Evolutionary conservation across 2,113 vertebrate species (phyloP).

Genomic region (Peromyscus californicus): DNA sequence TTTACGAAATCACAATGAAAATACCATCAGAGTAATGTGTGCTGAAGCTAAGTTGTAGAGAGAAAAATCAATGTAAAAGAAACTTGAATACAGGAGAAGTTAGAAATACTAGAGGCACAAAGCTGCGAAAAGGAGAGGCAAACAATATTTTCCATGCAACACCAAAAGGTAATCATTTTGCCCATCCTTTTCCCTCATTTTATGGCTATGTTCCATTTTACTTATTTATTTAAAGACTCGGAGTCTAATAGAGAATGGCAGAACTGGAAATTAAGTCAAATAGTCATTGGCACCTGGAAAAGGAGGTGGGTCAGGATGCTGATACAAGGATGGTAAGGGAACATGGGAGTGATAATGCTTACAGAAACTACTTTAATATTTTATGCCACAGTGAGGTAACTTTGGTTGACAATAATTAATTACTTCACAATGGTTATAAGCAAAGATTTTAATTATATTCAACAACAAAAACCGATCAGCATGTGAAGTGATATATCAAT

Average conservation of each 20-base stretch:
- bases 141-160: neutral
- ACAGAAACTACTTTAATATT: too few species aligned
- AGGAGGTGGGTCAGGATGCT: too few species aligned
- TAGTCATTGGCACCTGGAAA: too few species aligned
- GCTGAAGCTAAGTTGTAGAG: neutral
- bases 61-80: neutral
- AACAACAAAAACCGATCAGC: neutral
- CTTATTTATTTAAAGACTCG: neutral
- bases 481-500: neutral
- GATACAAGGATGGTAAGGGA: neutral
- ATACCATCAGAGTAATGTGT: neutral
- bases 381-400: too few species aligned
- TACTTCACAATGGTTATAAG: neutral
- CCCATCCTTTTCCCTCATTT: neutral
- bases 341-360: rapidly evolving
- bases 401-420: neutral
- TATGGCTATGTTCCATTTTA: neutral
- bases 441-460: neutral
- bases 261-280: neutral
- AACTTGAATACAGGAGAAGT: neutral
- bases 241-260: neutral
- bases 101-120: neutral
- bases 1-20: neutral
- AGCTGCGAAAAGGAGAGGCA: neutral
- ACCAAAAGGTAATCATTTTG: neutral